These are phyloP conservation scores for Dryomyza anilis DNA, from an alignment of 2,888 invertebrate species.

Conservation along the genomic window DNA sequence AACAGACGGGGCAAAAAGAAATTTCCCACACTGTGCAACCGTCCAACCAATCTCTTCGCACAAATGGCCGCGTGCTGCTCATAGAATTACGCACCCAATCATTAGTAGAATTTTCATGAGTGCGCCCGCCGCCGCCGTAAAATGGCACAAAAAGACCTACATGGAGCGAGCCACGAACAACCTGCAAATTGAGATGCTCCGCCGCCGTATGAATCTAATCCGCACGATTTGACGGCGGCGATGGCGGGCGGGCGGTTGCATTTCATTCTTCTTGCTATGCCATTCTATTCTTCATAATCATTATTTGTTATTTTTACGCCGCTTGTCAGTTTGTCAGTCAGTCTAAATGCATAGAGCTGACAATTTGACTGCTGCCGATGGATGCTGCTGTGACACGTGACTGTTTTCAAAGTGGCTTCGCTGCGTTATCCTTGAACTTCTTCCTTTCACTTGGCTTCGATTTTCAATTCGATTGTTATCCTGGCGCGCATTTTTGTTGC, in stretches of 20 bases:
- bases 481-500: constrained; percentile 7
- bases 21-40: not conserved
- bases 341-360: not conserved
- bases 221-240: not conserved
- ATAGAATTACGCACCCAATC: constrained; percentile 57
- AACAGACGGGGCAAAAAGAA: not conserved
- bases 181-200: constrained; percentile 15
- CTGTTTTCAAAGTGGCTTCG: constrained; percentile 4
- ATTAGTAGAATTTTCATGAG: constrained; percentile 28
- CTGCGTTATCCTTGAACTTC: not conserved
- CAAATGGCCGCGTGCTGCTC: constrained; percentile 56
- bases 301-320: not conserved
- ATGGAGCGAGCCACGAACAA: not conserved
- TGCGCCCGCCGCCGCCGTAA: not conserved
- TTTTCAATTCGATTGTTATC: constrained; percentile 3
- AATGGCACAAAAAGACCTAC: not conserved
- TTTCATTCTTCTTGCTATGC: too few species aligned
- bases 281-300: too few species aligned
- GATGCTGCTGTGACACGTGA: constrained; percentile 19
- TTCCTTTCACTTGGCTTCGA: too few species aligned
- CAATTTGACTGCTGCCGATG: constrained; percentile 9
- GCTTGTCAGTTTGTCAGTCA: not conserved
- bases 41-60: too few species aligned
- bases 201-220: too few species aligned
- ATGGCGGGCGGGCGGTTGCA: not conserved